Percentiles rank a stretch among this genome's conserved stretches.
phyloP scores from a whole-genome alignment of 64 coral and sea anemone genomes.

The Astreopora myriophthalma region DNA sequence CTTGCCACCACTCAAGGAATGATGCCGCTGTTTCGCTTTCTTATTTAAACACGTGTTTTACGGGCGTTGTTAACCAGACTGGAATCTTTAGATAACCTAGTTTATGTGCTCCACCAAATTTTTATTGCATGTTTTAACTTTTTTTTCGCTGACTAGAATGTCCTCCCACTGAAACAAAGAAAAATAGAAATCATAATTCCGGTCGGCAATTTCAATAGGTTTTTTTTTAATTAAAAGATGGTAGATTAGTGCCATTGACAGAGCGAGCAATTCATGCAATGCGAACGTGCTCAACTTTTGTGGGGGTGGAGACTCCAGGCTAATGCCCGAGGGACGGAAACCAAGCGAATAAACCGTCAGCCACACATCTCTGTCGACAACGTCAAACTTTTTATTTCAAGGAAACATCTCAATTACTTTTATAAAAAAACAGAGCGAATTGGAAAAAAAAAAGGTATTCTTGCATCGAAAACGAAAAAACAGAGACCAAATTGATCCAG shows the following conservation, averaged over 20 bases:
- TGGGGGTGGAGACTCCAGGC: neutral
- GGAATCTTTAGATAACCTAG: neutral
- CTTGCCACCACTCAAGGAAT: neutral
- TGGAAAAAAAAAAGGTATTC: neutral
- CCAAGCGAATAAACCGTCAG: constrained; percentile 8
- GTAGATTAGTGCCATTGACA: constrained; percentile 28
- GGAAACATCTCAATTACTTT: neutral
- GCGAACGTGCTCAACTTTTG: constrained; percentile 15
- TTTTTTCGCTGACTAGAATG: neutral
- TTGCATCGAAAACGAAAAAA: neutral
- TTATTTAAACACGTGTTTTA: neutral
- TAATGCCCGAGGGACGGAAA: constrained; percentile 34
- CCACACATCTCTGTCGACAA: neutral
- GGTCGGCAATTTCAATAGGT: constrained; percentile 32
- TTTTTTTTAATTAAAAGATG: constrained; percentile 45
- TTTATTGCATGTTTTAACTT: neutral
- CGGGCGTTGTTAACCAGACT: neutral
- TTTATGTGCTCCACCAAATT: too few relatives aligned
- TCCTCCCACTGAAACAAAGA: neutral
- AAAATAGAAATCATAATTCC: constrained; percentile 38
- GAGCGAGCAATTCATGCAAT: neutral
- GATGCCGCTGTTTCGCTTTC: neutral
- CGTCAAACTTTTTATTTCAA: neutral
- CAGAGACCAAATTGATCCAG: neutral
- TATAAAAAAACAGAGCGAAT: neutral